Base-by-base conservation (phyloP, 2,113 vertebrate species). In the Poeciliopsis occidentalis region DNA sequence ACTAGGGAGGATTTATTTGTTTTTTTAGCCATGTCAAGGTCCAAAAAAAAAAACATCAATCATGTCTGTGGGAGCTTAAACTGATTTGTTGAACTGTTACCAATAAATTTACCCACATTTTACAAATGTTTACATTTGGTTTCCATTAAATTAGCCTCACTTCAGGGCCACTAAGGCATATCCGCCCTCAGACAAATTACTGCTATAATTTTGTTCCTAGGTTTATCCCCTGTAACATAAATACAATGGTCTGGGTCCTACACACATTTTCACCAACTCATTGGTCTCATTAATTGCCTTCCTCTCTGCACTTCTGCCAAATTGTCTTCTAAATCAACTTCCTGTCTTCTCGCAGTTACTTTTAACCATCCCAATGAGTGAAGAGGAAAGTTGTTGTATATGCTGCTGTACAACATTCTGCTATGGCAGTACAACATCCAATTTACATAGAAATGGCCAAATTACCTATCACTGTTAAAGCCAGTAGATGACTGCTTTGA, bases 371-470 rank as follows among this genome's bases (percentile, higher is more conserved):
- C 76, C 64, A 83, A 88, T 87, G 82, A 67, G 27, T 78, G 74
- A 62, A 32, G 27, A 76, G 81, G 62, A 79, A 73, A 86, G n/a
- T n/a, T n/a, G 83, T 70, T 68, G 67, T 79, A 71, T 86, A 85
- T 85, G 74, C 34, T 67, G 69, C 64, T 65, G 71, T 83, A 81
- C 81, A 88, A 78, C 74, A 70, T 75, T 74, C 60, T 70, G 60
- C 73, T 62, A 81, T 69, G 61, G 81, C 31, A 60, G 80, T 81
- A 87, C 74, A 88, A 89, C 87, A 85, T 29, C 27, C 78, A 88
- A 92, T 94, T 94, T 92, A 92, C 92, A 93, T 94, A 91, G 87
- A 92, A 93, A 94, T 93, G 73, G 88, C 85, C 81, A 82, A 85
- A 93, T 94, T 92, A 92, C 80, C 67, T 67, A 77, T 80, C 70